A percentile compares a stretch with the other conserved stretches of the same genome.
Conservation (phyloP, 2,888 invertebrate genomes). For the Prenolepis imparis region DNA sequence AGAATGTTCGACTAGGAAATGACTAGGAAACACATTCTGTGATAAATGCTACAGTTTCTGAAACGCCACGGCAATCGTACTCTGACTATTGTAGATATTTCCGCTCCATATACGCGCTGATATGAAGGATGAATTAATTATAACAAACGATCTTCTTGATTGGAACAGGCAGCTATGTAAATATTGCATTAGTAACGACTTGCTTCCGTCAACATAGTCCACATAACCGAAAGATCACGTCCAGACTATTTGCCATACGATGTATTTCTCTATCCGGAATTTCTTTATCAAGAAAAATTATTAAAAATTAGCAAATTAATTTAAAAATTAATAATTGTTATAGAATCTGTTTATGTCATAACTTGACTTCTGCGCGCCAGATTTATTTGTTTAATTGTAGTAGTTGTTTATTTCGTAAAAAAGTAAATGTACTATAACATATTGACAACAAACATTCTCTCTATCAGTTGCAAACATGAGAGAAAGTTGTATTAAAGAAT, state of each 20-base stretch:
- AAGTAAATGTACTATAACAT: neutral
- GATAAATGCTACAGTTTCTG: neutral
- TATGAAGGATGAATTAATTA: conserved; percentile 60
- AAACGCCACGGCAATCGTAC: neutral
- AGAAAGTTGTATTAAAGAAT: neutral
- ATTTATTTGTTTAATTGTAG: neutral
- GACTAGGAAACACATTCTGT: neutral
- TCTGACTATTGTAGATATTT: conserved; percentile 22
- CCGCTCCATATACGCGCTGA: neutral
- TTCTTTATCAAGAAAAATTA: neutral
- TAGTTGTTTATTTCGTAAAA: neutral
- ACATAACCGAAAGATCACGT: conserved; percentile 9
- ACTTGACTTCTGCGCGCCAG: neutral
- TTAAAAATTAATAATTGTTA: neutral
- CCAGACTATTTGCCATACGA: neutral
- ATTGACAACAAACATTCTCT: neutral
- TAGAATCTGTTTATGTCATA: neutral
- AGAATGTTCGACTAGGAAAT: neutral
- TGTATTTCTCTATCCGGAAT: neutral
- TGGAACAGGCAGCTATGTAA: conserved; percentile 63
- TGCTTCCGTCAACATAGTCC: neutral
- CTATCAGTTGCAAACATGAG: neutral
- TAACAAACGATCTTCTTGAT: conserved; percentile 67
- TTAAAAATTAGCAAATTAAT: neutral
- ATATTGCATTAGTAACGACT: conserved; percentile 61